Evolutionary conservation across 2,888 invertebrate species (phyloP).

Genomic region (Drosophila subsilvestris): DNA sequence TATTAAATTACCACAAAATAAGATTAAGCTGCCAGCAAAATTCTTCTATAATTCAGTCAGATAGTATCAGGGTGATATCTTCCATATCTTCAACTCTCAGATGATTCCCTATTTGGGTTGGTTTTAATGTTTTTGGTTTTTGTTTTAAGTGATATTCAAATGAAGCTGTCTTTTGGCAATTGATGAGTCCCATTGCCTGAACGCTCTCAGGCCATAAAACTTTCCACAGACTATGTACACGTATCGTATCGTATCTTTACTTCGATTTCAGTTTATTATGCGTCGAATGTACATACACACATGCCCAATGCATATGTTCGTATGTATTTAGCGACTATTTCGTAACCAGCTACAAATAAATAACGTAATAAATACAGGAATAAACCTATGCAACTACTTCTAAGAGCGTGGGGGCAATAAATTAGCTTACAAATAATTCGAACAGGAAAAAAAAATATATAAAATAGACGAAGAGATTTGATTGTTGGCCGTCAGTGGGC

Average conservation of each 20-base stretch:
- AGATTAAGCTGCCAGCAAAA: no score
- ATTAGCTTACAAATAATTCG: constrained; percentile 47
- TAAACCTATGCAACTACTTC: constrained; percentile 36
- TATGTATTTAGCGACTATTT: constrained; percentile 1
- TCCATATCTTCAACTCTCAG: neutral
- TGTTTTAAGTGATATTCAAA: neutral
- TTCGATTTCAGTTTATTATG: constrained; percentile 29
- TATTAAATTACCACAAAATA: no score
- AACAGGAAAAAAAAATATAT: constrained; percentile 19
- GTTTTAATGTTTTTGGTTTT: no score
- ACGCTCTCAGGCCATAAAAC: neutral
- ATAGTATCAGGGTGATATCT: no score
- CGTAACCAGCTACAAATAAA: constrained; percentile 41
- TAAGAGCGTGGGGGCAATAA: constrained; percentile 48
- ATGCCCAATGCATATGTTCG: no score
- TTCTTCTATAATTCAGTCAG: no score
- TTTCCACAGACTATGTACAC: neutral
- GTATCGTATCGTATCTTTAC: constrained; percentile 24
- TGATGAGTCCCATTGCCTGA: neutral
- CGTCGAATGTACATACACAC: constrained; percentile 7
- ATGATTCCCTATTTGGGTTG: neutral
- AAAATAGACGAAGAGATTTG: constrained; percentile 1
- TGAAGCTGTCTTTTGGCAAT: neutral
- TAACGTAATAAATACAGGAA: constrained; percentile 41
- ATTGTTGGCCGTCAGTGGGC: neutral